Base-by-base conservation (phyloP, 1,140 invertebrate species). In the Andricus grossulariae region DNA sequence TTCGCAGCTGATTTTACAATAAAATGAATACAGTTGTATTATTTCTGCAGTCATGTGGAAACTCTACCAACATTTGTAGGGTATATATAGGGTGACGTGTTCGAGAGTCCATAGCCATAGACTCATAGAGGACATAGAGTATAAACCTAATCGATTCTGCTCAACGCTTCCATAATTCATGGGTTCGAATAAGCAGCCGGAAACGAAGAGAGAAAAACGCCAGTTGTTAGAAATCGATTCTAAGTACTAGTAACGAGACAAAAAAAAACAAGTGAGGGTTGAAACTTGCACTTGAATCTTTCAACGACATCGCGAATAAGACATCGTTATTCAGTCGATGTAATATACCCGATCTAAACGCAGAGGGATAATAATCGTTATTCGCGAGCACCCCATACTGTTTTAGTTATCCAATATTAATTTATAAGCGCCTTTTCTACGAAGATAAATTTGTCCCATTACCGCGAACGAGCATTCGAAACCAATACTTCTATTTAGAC, bases 311-410 rank as follows among this genome's bases (percentile, higher is more conserved):
- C 8, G 60, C 15, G 60, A 66, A 66, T 66, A 66, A 66, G 25
- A 66, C 25, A 66, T 66, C 60, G 60, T 66, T 66, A 66, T 39
- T 45, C 60, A 66, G 45, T 66, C 60, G 60, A 39, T 66, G 60
- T 66, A 66, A 66, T 39, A 39, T 45, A 15, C 60, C 32, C 60
- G 5, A 39, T 32, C n/a, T 39, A 32, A 7, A n/a, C 25, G 25
- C 60, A 66, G 60, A 15, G 32, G 57, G 57, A 12, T 32, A 39
- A 60, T 66, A 66, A 10, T 66, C 60, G 16, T 45, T 13, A 66
- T 39, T 66, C 57, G 32, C 60, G 32, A 66, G 32, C 32, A 66
- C 60, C 60, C 25, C 60, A 66, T 66, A 32, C 25, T 39, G 60
- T 32, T 66, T 16, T 66, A n/a, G 3, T 21, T 15, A 66, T 10